Conservation (phyloP, 2,888 invertebrate genomes). For the Plebejus melissa region DNA sequence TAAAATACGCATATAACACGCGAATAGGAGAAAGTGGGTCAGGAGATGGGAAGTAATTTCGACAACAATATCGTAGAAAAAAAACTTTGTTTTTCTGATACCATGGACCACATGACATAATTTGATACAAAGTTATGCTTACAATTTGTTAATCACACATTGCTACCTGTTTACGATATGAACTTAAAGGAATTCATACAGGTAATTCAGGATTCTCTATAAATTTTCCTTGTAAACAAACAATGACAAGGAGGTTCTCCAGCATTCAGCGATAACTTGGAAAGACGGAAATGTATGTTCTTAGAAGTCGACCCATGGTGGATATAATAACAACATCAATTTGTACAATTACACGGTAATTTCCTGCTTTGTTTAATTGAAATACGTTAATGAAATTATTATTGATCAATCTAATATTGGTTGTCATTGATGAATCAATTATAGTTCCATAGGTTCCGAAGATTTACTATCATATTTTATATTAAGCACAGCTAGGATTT, state of each 20-base stretch:
- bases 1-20: background rate
- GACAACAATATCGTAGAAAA: background rate
- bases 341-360: background rate
- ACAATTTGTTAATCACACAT: background rate
- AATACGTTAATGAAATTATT: background rate
- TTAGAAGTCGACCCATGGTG: background rate
- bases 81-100: background rate
- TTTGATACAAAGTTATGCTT: background rate
- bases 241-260: background rate
- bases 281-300: background rate
- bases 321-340: background rate
- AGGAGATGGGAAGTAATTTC: background rate
- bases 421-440: background rate
- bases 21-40: background rate
- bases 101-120: too few species aligned
- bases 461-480: too few species aligned
- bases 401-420: background rate
- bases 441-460: background rate
- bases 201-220: background rate
- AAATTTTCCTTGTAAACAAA: background rate
- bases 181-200: background rate
- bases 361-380: background rate
- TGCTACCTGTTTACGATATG: background rate
- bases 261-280: background rate
- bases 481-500: too few species aligned